Percentiles rank a stretch among this genome's conserved stretches.
Evolutionary conservation across 2,113 vertebrate species (phyloP).

Genomic region (Amphiprion ocellaris): DNA sequence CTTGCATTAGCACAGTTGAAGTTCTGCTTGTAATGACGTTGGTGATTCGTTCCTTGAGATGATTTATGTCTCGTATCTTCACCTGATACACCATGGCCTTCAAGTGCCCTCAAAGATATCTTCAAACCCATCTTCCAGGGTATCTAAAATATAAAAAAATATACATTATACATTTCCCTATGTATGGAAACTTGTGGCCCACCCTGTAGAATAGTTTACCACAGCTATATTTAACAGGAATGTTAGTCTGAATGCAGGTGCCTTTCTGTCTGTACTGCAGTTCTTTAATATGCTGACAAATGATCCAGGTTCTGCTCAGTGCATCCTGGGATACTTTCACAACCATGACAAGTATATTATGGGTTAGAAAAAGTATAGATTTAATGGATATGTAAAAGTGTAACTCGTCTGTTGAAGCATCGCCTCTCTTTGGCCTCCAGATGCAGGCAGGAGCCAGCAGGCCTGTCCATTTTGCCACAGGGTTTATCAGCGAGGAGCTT

Average conservation of each 20-base stretch:
- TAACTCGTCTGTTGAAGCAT: background rate
- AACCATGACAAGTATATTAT: background rate
- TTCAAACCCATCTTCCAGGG: too few relatives aligned
- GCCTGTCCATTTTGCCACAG: slow-evolving; percentile 85
- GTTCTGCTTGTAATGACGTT: too few relatives aligned
- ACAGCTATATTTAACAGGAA: background rate
- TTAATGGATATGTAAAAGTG: background rate
- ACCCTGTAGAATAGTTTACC: background rate
- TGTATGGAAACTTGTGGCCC: too few relatives aligned
- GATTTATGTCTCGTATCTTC: too few relatives aligned
- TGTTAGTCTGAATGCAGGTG: background rate
- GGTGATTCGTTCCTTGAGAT: too few relatives aligned
- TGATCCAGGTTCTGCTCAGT: background rate
- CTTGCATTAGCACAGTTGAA: too few relatives aligned
- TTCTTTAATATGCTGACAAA: background rate
- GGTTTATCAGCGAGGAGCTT: slow-evolving; percentile 72
- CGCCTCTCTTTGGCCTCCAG: slow-evolving; percentile 56
- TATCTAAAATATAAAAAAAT: too few relatives aligned
- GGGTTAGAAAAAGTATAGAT: background rate
- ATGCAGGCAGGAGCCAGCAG: slow-evolving; percentile 66
- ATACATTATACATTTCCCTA: too few relatives aligned
- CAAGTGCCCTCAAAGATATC: too few relatives aligned
- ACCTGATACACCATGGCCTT: too few relatives aligned
- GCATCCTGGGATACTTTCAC: background rate
- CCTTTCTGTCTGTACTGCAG: background rate